A percentile compares a stretch with the other conserved stretches of the same genome.
phyloP scores from a whole-genome alignment of 35 echinoderm and acorn worm species.

The Strongylocentrotus purpuratus region DNA sequence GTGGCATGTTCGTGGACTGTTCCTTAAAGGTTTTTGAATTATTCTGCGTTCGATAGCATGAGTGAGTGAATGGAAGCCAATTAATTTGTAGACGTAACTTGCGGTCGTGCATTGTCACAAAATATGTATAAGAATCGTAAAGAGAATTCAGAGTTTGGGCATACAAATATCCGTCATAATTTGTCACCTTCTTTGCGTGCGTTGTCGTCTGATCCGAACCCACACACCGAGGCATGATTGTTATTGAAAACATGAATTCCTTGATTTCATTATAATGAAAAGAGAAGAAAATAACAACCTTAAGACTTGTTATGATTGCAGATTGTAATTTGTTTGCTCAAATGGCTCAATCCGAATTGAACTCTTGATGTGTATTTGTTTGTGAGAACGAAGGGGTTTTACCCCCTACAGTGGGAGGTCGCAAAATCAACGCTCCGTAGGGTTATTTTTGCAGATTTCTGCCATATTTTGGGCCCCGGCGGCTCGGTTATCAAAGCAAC shows the following conservation, averaged over 20 bases:
- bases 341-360: background rate
- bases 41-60: background rate
- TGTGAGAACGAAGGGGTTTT: background rate
- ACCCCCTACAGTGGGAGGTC: background rate
- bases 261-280: background rate
- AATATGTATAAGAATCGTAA: background rate
- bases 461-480: background rate
- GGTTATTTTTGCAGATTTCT: constrained; percentile 9
- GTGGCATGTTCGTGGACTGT: background rate
- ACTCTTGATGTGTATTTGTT: background rate
- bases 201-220: background rate
- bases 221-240: background rate
- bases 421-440: background rate
- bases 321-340: constrained; percentile 12
- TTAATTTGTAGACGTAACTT: background rate
- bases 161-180: background rate
- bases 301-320: background rate
- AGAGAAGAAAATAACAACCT: background rate
- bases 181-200: background rate
- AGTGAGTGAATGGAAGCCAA: background rate
- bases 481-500: background rate
- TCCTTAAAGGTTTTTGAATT: background rate
- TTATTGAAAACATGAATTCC: background rate
- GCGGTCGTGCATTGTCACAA: background rate
- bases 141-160: background rate